These are phyloP conservation scores for Isaurus tuberculatus DNA, from an alignment of 92 coral and sea anemone species.

Conservation along the genomic window DNA sequence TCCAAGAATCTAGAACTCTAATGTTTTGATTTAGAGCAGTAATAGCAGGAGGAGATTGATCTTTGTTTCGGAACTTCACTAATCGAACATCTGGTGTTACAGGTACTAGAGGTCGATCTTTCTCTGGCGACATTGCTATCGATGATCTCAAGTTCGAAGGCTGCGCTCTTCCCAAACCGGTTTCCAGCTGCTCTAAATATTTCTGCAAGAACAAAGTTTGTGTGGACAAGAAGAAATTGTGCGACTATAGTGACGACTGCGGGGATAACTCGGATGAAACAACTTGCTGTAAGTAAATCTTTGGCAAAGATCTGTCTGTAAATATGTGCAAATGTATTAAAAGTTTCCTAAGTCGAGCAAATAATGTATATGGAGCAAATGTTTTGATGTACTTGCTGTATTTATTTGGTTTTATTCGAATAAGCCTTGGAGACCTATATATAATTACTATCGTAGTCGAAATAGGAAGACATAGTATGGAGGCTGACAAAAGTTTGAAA, in stretches of 20 bases:
- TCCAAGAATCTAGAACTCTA: no score
- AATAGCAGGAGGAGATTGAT: no score
- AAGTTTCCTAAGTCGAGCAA: no score
- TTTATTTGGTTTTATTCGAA: no score
- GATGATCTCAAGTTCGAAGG: constrained; percentile 91
- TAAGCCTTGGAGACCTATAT: no score
- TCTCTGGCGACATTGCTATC: constrained; percentile 90
- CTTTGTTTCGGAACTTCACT: not conserved
- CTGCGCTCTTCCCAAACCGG: constrained; percentile 73
- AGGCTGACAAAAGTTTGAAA: no score
- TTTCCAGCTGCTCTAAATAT: constrained; percentile 54
- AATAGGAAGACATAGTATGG: no score
- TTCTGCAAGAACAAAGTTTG: constrained; percentile 82
- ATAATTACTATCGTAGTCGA: no score
- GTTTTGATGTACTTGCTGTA: no score
- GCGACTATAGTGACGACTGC: constrained; percentile 97
- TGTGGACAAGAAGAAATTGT: constrained; percentile 67
- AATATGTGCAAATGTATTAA: not conserved
- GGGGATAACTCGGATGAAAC: constrained; percentile 92
- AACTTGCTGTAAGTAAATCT: constrained; percentile 70
- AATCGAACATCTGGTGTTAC: no score
- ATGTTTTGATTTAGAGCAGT: no score
- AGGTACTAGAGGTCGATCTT: constrained; percentile 89
- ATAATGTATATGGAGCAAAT: no score
- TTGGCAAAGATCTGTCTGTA: not conserved